Evolutionary conservation across 2,888 invertebrate genomes (phyloP).

Genomic region (Lepidocyrtoides sp.): DNA sequence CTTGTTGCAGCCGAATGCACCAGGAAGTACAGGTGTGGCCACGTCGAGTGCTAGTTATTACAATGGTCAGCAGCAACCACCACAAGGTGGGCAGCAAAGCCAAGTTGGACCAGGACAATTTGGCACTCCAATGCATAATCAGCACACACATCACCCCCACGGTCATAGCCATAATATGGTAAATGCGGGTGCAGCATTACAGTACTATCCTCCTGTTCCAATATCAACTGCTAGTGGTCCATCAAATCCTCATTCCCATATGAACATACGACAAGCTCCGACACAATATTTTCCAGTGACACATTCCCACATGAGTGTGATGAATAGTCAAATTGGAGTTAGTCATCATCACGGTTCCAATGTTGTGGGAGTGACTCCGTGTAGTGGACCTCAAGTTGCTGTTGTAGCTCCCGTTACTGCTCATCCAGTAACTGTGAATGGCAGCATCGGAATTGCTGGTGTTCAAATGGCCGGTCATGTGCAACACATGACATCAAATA

Average conservation of each 20-base stretch:
- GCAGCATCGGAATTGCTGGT: slow-evolving; percentile 65
- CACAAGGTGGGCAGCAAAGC: slow-evolving; percentile 62
- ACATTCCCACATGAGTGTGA: slow-evolving; percentile 82
- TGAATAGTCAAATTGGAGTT: slow-evolving; percentile 80
- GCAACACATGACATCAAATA: slow-evolving; percentile 70
- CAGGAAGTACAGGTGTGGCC: slow-evolving; percentile 75
- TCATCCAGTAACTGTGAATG: slow-evolving; percentile 79
- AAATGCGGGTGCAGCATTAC: slow-evolving; percentile 84
- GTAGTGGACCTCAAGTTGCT: slow-evolving; percentile 79
- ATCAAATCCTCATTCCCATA: slow-evolving; percentile 69
- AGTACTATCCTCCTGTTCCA: slow-evolving; percentile 85
- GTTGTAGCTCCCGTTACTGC: slow-evolving; percentile 79
- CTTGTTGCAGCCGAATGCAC: slow-evolving; percentile 77
- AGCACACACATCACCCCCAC: slow-evolving; percentile 78
- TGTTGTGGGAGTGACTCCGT: slow-evolving; percentile 70
- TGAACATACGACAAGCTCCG: slow-evolving; percentile 80
- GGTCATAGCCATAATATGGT: slow-evolving; percentile 82
- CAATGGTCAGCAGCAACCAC: slow-evolving; percentile 79
- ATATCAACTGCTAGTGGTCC: slow-evolving; percentile 81
- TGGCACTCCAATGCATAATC: slow-evolving; percentile 80
- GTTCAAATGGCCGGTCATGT: slow-evolving; percentile 72
- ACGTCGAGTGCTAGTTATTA: slow-evolving; percentile 81
- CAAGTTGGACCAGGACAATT: slow-evolving; percentile 77
- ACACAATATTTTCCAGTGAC: slow-evolving; percentile 84
- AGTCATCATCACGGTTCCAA: slow-evolving; percentile 78